These are phyloP conservation scores for Urocolius indicus DNA, from an alignment of 2,113 vertebrate genomes.

Conservation along the genomic window DNA sequence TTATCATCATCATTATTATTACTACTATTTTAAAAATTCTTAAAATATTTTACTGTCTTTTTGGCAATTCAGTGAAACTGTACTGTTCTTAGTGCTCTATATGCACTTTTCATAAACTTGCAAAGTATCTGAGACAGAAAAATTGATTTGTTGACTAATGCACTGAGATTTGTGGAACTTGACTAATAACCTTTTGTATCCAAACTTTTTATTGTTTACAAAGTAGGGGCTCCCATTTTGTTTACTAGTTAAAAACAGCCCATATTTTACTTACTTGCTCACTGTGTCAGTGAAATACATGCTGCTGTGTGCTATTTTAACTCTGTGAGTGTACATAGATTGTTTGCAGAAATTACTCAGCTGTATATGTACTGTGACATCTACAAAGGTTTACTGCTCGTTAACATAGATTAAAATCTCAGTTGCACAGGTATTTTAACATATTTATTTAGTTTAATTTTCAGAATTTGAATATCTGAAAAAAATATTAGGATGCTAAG, in stretches of 20 bases:
- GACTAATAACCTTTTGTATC: not conserved
- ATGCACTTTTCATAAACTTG: not conserved
- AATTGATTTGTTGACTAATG: not conserved
- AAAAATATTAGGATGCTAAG: not conserved
- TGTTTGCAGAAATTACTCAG: not conserved
- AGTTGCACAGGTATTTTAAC: no score
- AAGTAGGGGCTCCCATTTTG: not conserved
- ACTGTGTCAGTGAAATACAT: not conserved
- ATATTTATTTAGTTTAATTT: not conserved
- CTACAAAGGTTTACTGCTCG: not conserved
- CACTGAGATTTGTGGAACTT: not conserved
- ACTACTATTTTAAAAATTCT: not conserved
- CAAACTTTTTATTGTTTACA: not conserved
- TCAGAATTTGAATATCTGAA: not conserved
- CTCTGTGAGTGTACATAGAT: not conserved
- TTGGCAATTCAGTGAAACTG: not conserved
- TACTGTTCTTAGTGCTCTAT: rapidly evolving
- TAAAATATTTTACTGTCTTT: not conserved
- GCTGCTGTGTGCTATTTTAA: not conserved
- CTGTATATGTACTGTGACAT: not conserved
- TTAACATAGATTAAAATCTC: not conserved
- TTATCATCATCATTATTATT: not conserved
- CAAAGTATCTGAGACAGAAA: not conserved
- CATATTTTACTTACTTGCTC: not conserved
- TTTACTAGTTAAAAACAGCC: not conserved